Evolutionary conservation across 2,113 vertebrate genomes (phyloP).

Genomic region (Gadus macrocephalus): DNA sequence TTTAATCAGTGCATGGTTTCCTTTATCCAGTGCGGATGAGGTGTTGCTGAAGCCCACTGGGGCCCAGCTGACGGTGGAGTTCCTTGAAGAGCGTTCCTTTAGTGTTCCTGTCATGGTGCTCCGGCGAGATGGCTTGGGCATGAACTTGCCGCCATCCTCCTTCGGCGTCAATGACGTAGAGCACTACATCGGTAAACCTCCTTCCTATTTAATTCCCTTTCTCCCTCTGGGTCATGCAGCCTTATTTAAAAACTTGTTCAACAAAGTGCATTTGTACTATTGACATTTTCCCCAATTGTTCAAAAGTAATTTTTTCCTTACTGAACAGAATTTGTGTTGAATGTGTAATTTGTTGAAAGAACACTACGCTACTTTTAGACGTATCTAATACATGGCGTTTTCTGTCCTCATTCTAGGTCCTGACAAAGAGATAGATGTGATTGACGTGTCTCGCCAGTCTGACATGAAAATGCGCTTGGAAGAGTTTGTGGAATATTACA

Average conservation of each 20-base stretch:
- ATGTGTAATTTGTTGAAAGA: not conserved
- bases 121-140: slow-evolving; percentile 88
- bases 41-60: slow-evolving; percentile 86
- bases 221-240: not conserved
- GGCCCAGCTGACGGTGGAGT: slow-evolving; percentile 87
- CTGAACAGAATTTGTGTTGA: not conserved
- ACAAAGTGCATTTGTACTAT: not conserved
- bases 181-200: slow-evolving; percentile 82
- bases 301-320: not conserved
- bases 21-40: slow-evolving; percentile 81
- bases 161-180: slow-evolving; percentile 85
- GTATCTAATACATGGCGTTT: slow-evolving; percentile 7
- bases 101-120: slow-evolving; percentile 88
- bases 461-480: slow-evolving; percentile 88
- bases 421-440: slow-evolving; percentile 91
- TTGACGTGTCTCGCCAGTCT: slow-evolving; percentile 85
- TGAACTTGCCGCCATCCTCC: slow-evolving; percentile 84
- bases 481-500: slow-evolving; percentile 87
- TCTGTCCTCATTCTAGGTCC: slow-evolving; percentile 62
- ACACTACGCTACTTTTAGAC: not conserved
- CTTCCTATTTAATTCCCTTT: not conserved
- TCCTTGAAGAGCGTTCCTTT: slow-evolving; percentile 90
- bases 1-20: not conserved
- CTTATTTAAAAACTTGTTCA: not conserved
- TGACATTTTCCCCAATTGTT: too few relatives aligned